These are phyloP conservation scores for Oryzias celebensis DNA, from an alignment of 2,113 vertebrate species.

Conservation along the genomic window DNA sequence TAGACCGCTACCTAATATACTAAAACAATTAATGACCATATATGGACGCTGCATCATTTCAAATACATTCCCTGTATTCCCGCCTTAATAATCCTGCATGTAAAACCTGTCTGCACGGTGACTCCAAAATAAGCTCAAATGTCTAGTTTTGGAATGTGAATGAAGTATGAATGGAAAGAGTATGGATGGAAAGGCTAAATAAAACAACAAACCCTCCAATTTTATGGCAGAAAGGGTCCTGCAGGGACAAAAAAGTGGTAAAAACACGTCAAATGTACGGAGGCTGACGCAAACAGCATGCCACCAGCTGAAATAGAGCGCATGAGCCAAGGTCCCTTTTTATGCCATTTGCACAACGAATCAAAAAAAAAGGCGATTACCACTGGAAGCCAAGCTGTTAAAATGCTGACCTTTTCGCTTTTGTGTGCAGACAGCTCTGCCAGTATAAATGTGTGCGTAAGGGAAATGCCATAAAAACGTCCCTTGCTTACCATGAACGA, in stretches of 20 bases:
- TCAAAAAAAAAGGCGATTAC: slow-evolving; percentile 67
- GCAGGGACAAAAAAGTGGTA: too few relatives aligned
- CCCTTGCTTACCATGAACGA: slow-evolving; percentile 58
- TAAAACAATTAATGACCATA: too few relatives aligned
- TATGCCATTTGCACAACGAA: slow-evolving; percentile 67
- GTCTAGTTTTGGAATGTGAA: too few relatives aligned
- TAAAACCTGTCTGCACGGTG: too few relatives aligned
- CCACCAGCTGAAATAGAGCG: slow-evolving; percentile 64
- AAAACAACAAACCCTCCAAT: slow-evolving; percentile 24
- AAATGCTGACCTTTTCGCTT: slow-evolving; percentile 73
- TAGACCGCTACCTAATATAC: too few relatives aligned
- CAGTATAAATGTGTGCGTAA: slow-evolving; percentile 1
- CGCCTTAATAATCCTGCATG: too few relatives aligned
- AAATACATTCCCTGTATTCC: too few relatives aligned
- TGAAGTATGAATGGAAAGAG: too few relatives aligned
- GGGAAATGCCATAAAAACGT: slow-evolving; percentile 50
- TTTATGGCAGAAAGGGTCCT: slow-evolving; percentile 36
- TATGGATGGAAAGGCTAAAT: too few relatives aligned
- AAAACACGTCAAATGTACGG: too few relatives aligned
- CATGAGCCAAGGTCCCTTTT: slow-evolving; percentile 52
- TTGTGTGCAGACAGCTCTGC: slow-evolving; percentile 34
- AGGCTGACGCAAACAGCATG: slow-evolving; percentile 56
- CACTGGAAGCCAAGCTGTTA: slow-evolving; percentile 65
- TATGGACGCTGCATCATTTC: too few relatives aligned
- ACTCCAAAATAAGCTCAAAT: too few relatives aligned